Base-by-base conservation (phyloP, 2,888 invertebrate species). In the Teleogryllus oceanicus region DNA sequence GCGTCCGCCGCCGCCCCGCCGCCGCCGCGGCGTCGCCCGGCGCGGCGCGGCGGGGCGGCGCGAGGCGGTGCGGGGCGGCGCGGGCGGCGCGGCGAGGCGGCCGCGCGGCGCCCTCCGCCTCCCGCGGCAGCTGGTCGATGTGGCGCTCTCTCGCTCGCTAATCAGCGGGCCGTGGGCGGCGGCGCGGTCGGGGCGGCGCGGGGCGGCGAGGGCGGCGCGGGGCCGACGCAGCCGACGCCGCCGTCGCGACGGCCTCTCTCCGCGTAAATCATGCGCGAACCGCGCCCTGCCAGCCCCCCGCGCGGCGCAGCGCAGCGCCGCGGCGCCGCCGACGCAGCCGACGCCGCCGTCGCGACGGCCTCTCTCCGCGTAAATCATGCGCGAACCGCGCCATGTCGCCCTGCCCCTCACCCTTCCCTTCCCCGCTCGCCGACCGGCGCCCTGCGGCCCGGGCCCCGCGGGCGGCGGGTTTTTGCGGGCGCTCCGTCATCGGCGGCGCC, bases 1-100 rank as follows among this genome's bases (percentile, higher is more conserved):
- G 82, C 85, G 84, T 83, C 84, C 83, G 84, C 84, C 84, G 37
- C 85, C 85, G 84, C 84, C 85, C 85, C 85, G 62, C 85, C 84
- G 62, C n/a, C 62, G 13, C 62, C 62, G 62, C 62, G 16, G 37
- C 62, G 62, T n/a, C 62, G n/a, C 62, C 16, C 37, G 62, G 13
- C 16, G 62, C 62, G 62, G 13, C 62, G 62, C 62, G 16, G 16
- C 16, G 62, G 11, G 62, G 62, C 62, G 13, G 62, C 62, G 62
- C n/a, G 16, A 1, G 16, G 16, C 11, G 16, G 62, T 80, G 50
- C 76, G n/a, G 78, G 24, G 50, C 78, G 50, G 50, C 75, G 49
- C 50, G 24, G 49, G 84, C 84, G 37, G 84, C 85, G 84, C 84
- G 37, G 37, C 37, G 37, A 37, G 37, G 37, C 37, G 37, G 37